Evolutionary conservation across 2,113 vertebrate genomes (phyloP).

Genomic region (Dicerorhinus sumatrensis): DNA sequence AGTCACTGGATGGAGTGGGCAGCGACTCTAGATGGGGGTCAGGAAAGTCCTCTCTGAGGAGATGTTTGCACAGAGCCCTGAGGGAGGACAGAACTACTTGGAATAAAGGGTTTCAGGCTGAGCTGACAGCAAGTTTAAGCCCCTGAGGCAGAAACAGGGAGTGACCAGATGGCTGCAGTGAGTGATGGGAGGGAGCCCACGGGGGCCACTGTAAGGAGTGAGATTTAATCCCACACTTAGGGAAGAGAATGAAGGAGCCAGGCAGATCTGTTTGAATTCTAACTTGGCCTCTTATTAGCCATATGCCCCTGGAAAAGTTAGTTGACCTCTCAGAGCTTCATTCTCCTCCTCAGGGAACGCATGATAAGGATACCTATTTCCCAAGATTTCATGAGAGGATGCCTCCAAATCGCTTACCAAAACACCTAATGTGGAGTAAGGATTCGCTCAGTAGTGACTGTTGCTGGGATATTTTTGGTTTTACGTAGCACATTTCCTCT

Average conservation of each 20-base stretch:
- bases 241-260: not conserved
- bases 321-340: fast-evolving
- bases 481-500: fast-evolving
- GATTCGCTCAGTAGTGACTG: fast-evolving
- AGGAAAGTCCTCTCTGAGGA: no score
- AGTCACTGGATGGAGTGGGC: not conserved
- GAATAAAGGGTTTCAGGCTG: not conserved
- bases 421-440: fast-evolving
- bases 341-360: not conserved
- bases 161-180: fast-evolving
- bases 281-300: not conserved
- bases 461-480: fast-evolving
- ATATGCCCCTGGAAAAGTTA: not conserved
- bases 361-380: fast-evolving
- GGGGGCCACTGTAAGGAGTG: fast-evolving
- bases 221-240: not conserved
- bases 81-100: not conserved
- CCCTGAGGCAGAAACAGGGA: no score
- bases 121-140: not conserved
- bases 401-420: fast-evolving
- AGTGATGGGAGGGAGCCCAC: fast-evolving
- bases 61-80: fast-evolving
- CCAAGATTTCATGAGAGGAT: fast-evolving
- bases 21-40: fast-evolving
- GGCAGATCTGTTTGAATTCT: not conserved